phyloP scores from a whole-genome alignment of 2,888 invertebrate species.

The Cheilosia vernalis region DNA sequence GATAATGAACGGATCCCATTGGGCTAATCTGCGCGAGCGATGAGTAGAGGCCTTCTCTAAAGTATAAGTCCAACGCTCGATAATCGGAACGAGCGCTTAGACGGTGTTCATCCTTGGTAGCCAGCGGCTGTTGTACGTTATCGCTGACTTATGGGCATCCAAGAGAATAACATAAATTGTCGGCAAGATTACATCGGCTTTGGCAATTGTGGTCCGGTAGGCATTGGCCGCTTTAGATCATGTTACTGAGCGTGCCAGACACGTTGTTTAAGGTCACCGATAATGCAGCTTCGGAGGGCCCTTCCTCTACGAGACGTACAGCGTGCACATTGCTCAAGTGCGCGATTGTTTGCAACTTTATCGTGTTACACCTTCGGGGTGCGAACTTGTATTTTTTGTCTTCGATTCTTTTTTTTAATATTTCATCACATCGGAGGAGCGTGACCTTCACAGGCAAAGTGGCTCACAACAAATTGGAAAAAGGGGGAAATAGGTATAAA shows the following conservation, averaged over 20 bases:
- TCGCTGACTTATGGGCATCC: slow-evolving; percentile 40
- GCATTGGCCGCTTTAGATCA: slow-evolving; percentile 40
- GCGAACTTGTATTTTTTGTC: slow-evolving; percentile 8
- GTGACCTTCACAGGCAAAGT: slow-evolving; percentile 31
- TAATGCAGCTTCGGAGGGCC: slow-evolving; percentile 23
- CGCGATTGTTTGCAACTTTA: slow-evolving; percentile 43
- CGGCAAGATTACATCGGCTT: slow-evolving; percentile 42
- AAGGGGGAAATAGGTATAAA: background rate
- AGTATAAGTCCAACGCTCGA: slow-evolving; percentile 20
- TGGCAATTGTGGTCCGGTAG: slow-evolving; percentile 22
- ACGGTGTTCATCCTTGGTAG: slow-evolving; percentile 35
- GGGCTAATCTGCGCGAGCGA: slow-evolving; percentile 33
- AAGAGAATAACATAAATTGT: slow-evolving; percentile 45
- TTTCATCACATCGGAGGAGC: slow-evolving; percentile 22
- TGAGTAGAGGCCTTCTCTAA: slow-evolving; percentile 18
- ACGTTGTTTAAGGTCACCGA: slow-evolving; percentile 42
- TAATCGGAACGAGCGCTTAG: slow-evolving; percentile 13
- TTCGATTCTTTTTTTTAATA: background rate
- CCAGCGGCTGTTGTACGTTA: slow-evolving; percentile 34
- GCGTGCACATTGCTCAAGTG: slow-evolving; percentile 33
- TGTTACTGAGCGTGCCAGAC: slow-evolving; percentile 43
- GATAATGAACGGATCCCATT: slow-evolving; percentile 45
- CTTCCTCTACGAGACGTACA: slow-evolving; percentile 13
- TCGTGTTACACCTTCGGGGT: slow-evolving; percentile 63
- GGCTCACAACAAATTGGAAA: slow-evolving; percentile 10